Evolutionary conservation across 2,113 vertebrate genomes (phyloP), one percentile per base, ranked within the genome.

Genomic region (Petromus typicus): DNA sequence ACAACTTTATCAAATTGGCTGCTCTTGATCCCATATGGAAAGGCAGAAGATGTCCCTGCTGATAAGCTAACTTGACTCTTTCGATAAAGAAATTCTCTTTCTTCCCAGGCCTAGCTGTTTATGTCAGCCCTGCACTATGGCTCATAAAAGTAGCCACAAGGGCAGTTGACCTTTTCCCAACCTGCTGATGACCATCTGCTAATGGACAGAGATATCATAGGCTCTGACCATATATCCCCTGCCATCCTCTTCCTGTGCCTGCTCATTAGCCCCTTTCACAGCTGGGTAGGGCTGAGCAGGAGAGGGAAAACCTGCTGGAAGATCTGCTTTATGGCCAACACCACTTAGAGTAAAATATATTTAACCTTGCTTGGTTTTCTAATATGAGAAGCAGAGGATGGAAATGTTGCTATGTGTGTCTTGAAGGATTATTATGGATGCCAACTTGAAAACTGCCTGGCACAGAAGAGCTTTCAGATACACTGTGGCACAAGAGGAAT

Each of bases 361-460:
- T 94, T 94, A 87, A 89, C 69, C 64, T 61, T 56, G 57, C 30
- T 95, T 64, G 30, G 30, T 95, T 92, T 92, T 81, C 92, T 45
- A 87, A 57, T 30, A 63, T 57, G 71, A 84, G 71, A 90, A 90
- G 40, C 76, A 96, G 48, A 94, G 14, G 45, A 76, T 23, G 16
- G 10, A 34, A 71, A 34, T 10, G 37, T 34, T 34, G 5, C 40
- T 43, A 48, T 17, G 5, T 51, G 45, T 5, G 6, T 6, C 85
- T 54, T 61, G 25, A 48, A 34, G 5, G 45, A 73, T 92, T 84
- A 69, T 40, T 75, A 16, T 4, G 37, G 66, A 57, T 67, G 22
- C 13, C 48, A 85, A 82, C 40, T 76, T 87, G 45, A 95, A 92
- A 84, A 5, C 17, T 61, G 8, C 22, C 69, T 82, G 59, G 54